Conservation (phyloP, 1,140 invertebrate species). For the Adelges cooleyi region DNA sequence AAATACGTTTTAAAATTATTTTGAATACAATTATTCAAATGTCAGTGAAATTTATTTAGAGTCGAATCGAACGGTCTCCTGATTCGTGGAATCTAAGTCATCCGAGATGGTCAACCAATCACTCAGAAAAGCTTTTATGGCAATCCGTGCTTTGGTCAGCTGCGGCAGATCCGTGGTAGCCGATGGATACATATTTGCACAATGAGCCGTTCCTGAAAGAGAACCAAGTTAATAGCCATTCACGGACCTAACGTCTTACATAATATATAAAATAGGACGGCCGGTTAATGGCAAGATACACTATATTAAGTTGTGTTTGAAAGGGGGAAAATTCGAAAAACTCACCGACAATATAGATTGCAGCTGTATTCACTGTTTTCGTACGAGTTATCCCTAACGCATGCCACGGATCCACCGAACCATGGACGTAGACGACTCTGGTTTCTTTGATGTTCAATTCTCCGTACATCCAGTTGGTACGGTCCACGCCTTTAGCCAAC, state of each 20-base stretch:
- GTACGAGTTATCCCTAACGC: slow-evolving; percentile 56
- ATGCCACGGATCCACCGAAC: slow-evolving; percentile 88
- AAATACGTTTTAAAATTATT: too few relatives aligned
- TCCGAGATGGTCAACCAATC: slow-evolving; percentile 33
- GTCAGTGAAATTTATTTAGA: too few relatives aligned
- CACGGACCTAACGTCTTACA: too few relatives aligned
- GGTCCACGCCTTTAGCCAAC: slow-evolving; percentile 47
- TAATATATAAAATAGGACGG: background rate
- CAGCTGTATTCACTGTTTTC: slow-evolving; percentile 40
- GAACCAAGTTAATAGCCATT: slow-evolving; percentile 1
- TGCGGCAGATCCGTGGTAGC: slow-evolving; percentile 50
- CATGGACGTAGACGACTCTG: slow-evolving; percentile 77
- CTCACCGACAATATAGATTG: slow-evolving; percentile 52
- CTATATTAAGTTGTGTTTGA: background rate
- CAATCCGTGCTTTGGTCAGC: slow-evolving; percentile 48
- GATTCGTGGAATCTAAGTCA: too few relatives aligned
- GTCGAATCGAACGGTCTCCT: too few relatives aligned
- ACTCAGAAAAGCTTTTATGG: slow-evolving; percentile 38
- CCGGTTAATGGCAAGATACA: background rate
- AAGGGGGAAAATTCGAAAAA: too few relatives aligned
- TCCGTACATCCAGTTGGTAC: slow-evolving; percentile 72
- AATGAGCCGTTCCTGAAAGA: slow-evolving; percentile 61
- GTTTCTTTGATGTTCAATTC: slow-evolving; percentile 55
- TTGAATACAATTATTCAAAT: too few relatives aligned
- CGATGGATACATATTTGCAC: slow-evolving; percentile 63